Conservation (phyloP, 1,140 invertebrate genomes). For the Oncopodura yosiiana region DNA sequence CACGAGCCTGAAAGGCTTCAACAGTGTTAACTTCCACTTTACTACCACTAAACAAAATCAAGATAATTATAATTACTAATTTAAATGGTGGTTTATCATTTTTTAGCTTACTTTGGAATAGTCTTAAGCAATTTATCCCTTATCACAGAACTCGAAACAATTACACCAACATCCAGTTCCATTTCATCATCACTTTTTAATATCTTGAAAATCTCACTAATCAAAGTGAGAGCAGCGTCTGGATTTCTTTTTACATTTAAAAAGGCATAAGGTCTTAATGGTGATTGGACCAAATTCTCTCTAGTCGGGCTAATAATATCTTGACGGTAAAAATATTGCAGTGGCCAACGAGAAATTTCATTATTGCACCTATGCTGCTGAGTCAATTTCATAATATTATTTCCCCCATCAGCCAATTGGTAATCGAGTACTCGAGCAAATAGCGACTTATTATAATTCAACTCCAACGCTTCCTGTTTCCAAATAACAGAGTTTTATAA, state of each 20-base stretch:
- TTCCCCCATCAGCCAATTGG: conserved; percentile 37
- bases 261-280: conserved; percentile 47
- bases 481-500: conserved; percentile 13
- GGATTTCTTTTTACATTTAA: conserved; percentile 45
- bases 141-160: too few species aligned
- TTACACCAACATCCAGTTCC: too few species aligned
- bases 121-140: too few species aligned
- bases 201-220: too few species aligned
- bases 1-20: conserved; percentile 83
- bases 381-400: conserved; percentile 51
- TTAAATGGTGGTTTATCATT: too few species aligned
- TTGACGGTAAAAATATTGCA: conserved; percentile 62
- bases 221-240: too few species aligned
- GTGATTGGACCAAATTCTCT: conserved; percentile 26
- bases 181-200: too few species aligned
- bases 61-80: too few species aligned
- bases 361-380: conserved; percentile 80
- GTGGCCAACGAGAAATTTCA: conserved; percentile 64
- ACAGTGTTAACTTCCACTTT: conserved; percentile 74
- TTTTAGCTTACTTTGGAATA: too few species aligned
- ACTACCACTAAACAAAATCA: too few species aligned
- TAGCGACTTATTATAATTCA: conserved; percentile 51
- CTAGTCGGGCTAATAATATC: conserved; percentile 43
- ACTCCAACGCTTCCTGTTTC: conserved; percentile 48
- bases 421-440: conserved; percentile 51